Evolutionary conservation across 2,113 vertebrate genomes (phyloP), one percentile per base, ranked within the genome.

Genomic region (Crypturellus undulatus): DNA sequence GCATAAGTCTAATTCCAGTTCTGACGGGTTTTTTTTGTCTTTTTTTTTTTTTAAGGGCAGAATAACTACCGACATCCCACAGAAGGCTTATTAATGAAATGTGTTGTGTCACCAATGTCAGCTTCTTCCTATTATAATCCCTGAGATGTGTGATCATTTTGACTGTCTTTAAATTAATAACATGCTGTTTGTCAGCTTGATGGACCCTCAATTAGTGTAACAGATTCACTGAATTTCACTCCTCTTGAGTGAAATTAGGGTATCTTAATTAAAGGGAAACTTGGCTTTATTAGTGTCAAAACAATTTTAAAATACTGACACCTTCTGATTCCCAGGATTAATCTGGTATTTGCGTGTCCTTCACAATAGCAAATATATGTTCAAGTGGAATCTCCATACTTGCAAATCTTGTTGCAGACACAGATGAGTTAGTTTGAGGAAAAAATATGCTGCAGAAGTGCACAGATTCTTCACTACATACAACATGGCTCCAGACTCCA

Each of bases 61-160:
- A 94, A 68, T 84, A 92, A 34, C 30, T 92, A 94, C 63, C 22
- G 89, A 60, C 9, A 75, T 80, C 36, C 68, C 63, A 94, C 87
- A 56, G 91, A 70, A 95, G 87, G 20, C 38, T 96, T 88, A 83
- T 65, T 94, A 96, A 92, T 78, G 30, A 92, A 96, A 96, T 93
- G 38, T 60, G 36, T 93, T 97, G 52, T 94, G 92, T 93, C 81
- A 93, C 20, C 69, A 90, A 21, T 58, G 80, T 84, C 79, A 96
- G 19, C 58, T 94, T 49, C 58, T 85, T 34, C 28, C 25, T 91
- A 58, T 47, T 96, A 67, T 79, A 84, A 90, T n/a, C 21, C 51
- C 58, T 86, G 73, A 94, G 65, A 94, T 52, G n/a, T 64, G 32
- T 77, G 84, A 93, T 95, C 47, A 69, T 49, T 94, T 94, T 95